Evolutionary conservation across 2,888 invertebrate species (phyloP).

Genomic region (Oligia latruncula): DNA sequence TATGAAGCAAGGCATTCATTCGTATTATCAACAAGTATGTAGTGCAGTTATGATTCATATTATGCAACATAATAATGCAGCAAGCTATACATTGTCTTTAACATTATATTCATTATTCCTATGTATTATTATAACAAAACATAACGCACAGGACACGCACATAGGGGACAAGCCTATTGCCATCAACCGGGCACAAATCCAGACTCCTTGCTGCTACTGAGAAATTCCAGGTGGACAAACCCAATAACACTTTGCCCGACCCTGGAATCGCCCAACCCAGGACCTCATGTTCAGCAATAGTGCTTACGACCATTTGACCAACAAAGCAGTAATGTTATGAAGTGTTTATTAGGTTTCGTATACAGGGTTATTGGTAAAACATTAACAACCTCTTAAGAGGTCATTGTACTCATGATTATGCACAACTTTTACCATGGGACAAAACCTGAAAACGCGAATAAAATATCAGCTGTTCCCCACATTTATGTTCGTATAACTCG

Average conservation of each 20-base stretch:
- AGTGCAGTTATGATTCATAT: conserved; percentile 8
- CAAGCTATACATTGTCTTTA: neutral
- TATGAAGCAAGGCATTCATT: neutral
- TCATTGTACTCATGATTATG: too few species aligned
- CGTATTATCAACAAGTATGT: neutral
- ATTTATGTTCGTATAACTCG: too few species aligned
- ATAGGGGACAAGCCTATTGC: neutral
- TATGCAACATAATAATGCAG: conserved; percentile 4
- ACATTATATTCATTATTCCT: neutral
- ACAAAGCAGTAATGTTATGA: neutral
- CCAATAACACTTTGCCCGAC: neutral
- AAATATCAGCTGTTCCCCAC: too few species aligned
- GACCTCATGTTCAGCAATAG: neutral
- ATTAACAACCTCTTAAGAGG: too few species aligned
- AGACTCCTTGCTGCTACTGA: neutral
- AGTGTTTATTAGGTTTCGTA: conserved; percentile 4
- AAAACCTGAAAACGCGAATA: too few species aligned
- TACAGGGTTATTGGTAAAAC: too few species aligned
- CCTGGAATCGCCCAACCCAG: neutral
- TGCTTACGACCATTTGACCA: neutral
- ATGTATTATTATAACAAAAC: neutral
- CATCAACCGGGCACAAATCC: neutral
- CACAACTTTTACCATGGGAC: too few species aligned
- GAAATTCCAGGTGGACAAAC: neutral
- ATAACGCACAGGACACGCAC: too few species aligned